Evolutionary conservation across 2,797 vertebrate species (phyloP).

Genomic region (Fistularia tabacaria): DNA sequence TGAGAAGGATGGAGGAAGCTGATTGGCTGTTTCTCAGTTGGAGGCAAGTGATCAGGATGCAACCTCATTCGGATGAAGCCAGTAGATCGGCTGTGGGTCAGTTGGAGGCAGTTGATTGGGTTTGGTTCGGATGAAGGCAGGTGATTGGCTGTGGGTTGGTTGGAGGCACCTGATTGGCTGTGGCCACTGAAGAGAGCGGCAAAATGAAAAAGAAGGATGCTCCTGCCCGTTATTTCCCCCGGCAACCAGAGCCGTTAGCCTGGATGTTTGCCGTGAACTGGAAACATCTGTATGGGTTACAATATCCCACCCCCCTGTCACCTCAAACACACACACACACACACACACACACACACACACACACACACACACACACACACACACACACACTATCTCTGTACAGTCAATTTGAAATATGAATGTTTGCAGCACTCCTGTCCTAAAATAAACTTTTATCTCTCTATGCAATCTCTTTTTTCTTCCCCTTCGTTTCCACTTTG

Average conservation of each 20-base stretch:
- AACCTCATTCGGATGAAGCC: not conserved
- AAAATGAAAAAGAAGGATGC: constrained; percentile 34
- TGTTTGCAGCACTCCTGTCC: constrained; percentile 42
- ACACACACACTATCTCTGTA: no score
- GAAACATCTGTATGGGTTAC: constrained; percentile 66
- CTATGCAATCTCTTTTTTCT: no score
- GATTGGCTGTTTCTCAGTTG: no score
- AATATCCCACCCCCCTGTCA: constrained; percentile 31
- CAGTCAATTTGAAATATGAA: constrained; percentile 44
- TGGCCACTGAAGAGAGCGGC: not conserved
- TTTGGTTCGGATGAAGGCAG: not conserved
- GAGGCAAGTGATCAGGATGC: not conserved
- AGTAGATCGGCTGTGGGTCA: no score
- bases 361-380: no score
- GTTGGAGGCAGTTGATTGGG: no score
- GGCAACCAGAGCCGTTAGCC: constrained; percentile 59
- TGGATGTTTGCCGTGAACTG: constrained; percentile 52
- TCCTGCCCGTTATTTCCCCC: constrained; percentile 32
- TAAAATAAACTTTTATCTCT: constrained; percentile 48
- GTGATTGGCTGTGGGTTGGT: no score
- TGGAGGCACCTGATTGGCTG: no score
- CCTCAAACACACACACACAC: no score
- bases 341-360: no score
- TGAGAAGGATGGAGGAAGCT: no score
- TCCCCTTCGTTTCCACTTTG: no score